Evolutionary conservation across 1,140 invertebrate species (phyloP).

Genomic region (Drosophila eugracilis): DNA sequence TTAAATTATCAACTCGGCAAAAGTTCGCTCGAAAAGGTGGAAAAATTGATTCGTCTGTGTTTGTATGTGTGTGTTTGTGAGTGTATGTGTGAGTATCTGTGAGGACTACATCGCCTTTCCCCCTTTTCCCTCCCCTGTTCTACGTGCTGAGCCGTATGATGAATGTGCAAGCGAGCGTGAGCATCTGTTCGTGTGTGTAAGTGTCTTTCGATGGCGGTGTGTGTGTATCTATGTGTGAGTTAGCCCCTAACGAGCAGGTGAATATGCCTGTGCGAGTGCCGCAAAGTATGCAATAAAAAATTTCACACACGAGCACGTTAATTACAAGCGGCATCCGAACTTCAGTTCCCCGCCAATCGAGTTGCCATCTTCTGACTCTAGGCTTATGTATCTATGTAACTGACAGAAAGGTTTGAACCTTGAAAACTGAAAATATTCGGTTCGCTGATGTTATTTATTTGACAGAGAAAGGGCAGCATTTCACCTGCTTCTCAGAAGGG

Average conservation of each 20-base stretch:
- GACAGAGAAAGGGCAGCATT: background rate
- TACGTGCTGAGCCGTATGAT: constrained; percentile 77
- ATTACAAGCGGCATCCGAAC: constrained; percentile 54
- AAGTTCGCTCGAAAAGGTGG: constrained; percentile 53
- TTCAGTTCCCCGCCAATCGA: constrained; percentile 17
- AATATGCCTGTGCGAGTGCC: constrained; percentile 42
- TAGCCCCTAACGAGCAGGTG: constrained; percentile 62
- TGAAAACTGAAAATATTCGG: constrained; percentile 1
- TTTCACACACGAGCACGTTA: constrained; percentile 78
- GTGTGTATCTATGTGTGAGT: constrained; percentile 18
- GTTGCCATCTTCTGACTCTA: background rate
- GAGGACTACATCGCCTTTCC: background rate
- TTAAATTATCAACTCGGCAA: constrained; percentile 78
- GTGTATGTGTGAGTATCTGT: constrained; percentile 23
- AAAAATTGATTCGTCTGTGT: constrained; percentile 60
- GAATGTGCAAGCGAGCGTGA: constrained; percentile 81
- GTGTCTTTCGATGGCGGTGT: constrained; percentile 36
- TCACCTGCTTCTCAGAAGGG: background rate
- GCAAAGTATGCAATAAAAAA: constrained; percentile 81
- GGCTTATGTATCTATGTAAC: constrained; percentile 7
- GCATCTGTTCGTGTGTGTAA: constrained; percentile 67
- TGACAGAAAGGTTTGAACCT: constrained; percentile 1
- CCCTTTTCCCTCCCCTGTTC: background rate
- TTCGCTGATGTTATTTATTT: background rate
- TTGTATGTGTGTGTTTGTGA: too few species aligned